Evolutionary conservation across 2,888 invertebrate species (phyloP).

Genomic region (Ornithoptera alexandrae): DNA sequence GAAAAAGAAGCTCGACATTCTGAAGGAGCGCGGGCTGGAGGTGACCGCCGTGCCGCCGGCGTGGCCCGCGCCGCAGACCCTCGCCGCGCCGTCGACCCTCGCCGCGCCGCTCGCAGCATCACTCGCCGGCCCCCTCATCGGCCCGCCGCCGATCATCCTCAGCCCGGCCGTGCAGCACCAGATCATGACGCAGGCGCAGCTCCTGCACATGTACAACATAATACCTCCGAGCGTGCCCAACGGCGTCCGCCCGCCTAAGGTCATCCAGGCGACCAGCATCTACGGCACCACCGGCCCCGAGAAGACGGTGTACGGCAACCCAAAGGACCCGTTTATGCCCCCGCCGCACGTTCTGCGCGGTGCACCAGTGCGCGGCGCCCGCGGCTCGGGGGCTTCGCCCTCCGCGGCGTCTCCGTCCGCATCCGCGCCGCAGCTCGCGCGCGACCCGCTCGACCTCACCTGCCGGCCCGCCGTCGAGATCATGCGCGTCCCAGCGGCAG

Average conservation of each 20-base stretch:
- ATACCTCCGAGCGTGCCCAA: constrained; percentile 55
- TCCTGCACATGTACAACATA: constrained; percentile 68
- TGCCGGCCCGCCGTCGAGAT: constrained; percentile 81
- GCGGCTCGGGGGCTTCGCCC: constrained; percentile 40
- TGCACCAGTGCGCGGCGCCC: constrained; percentile 46
- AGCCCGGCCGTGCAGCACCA: constrained; percentile 70
- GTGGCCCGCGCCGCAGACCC: constrained; percentile 44
- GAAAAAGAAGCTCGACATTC: constrained; percentile 86
- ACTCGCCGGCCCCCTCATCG: constrained; percentile 33
- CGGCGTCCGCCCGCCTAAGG: constrained; percentile 69
- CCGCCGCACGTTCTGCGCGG: constrained; percentile 76
- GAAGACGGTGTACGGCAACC: constrained; percentile 85
- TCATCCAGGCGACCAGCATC: constrained; percentile 82
- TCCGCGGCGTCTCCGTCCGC: constrained; percentile 78
- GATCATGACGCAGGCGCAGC: constrained; percentile 72
- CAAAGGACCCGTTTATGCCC: constrained; percentile 83
- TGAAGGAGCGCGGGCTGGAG: constrained; percentile 87
- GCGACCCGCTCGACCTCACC: constrained; percentile 84
- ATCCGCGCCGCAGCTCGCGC: constrained; percentile 52
- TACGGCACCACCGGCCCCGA: constrained; percentile 80
- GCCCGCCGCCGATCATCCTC: constrained; percentile 49
- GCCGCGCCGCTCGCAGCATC: constrained; percentile 28
- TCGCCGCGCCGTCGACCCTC: constrained; percentile 29
- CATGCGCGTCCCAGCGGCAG: constrained; percentile 68
- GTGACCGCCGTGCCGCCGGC: constrained; percentile 83